phyloP scores from a whole-genome alignment of 2,113 vertebrate genomes.

The Megalops atlanticus region DNA sequence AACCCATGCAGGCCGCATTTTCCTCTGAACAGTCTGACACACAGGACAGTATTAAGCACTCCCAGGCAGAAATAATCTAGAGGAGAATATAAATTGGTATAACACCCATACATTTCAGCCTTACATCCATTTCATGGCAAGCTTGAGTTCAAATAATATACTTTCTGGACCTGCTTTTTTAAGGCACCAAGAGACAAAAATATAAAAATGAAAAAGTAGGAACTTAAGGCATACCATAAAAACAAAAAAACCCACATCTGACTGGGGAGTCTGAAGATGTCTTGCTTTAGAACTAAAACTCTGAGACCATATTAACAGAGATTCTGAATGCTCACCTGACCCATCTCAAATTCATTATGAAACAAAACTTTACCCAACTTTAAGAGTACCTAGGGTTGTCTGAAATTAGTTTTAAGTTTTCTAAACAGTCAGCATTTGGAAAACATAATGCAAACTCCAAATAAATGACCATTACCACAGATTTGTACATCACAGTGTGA shows the following conservation, averaged over 20 bases:
- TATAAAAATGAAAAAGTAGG: neutral
- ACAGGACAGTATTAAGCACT: conserved; percentile 34
- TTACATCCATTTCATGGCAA: neutral
- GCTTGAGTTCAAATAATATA: neutral
- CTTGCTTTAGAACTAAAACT: neutral
- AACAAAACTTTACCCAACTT: neutral
- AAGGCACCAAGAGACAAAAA: neutral
- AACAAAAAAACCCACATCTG: neutral
- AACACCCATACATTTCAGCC: neutral
- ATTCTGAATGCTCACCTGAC: neutral
- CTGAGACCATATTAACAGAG: neutral
- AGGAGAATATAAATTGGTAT: neutral
- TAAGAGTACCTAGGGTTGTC: too few relatives aligned
- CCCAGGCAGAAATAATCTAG: neutral
- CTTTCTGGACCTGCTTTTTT: neutral
- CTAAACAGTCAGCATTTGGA: too few relatives aligned
- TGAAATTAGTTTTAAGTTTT: too few relatives aligned
- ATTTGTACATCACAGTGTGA: too few relatives aligned
- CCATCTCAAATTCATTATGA: neutral
- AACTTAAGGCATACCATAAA: neutral
- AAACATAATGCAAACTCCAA: neutral
- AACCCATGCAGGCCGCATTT: neutral
- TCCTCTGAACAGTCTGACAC: neutral
- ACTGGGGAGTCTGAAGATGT: conserved; percentile 23
- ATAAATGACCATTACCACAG: neutral